A percentile compares a stretch with the other conserved stretches of the same genome.
phyloP scores from a whole-genome alignment of 1,140 invertebrate species.

The Megalopta genalis region DNA sequence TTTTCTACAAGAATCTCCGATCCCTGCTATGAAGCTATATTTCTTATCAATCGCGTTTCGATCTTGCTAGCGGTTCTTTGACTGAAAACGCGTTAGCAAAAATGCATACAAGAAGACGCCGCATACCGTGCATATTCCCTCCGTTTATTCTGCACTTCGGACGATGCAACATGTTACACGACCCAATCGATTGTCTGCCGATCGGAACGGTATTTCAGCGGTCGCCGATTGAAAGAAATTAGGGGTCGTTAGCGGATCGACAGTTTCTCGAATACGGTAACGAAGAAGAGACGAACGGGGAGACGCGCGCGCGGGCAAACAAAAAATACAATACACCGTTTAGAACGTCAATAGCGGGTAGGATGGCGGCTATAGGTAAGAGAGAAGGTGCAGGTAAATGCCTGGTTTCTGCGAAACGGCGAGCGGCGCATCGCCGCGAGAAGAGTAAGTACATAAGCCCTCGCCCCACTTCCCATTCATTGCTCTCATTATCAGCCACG shows the following conservation, averaged over 20 bases:
- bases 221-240: not conserved
- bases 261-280: not conserved
- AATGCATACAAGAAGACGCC: too few species aligned
- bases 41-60: too few species aligned
- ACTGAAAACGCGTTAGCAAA: too few species aligned
- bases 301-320: not conserved
- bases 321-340: not conserved
- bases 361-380: not conserved
- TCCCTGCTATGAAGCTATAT: too few species aligned
- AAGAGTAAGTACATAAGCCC: conserved; percentile 54
- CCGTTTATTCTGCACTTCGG: too few species aligned
- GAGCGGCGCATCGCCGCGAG: conserved; percentile 29
- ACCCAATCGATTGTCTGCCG: too few species aligned
- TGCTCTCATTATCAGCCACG: conserved; percentile 71
- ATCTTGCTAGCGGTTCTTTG: too few species aligned
- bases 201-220: too few species aligned
- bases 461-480: conserved; percentile 70
- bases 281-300: not conserved
- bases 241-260: not conserved
- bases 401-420: conserved; percentile 39
- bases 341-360: not conserved
- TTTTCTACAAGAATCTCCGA: too few species aligned
- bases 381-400: conserved; percentile 35
- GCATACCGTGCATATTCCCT: too few species aligned
- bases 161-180: too few species aligned